These are phyloP conservation scores for Sebastolobus altivelis DNA, from an alignment of 2,797 vertebrate species.

Conservation along the genomic window DNA sequence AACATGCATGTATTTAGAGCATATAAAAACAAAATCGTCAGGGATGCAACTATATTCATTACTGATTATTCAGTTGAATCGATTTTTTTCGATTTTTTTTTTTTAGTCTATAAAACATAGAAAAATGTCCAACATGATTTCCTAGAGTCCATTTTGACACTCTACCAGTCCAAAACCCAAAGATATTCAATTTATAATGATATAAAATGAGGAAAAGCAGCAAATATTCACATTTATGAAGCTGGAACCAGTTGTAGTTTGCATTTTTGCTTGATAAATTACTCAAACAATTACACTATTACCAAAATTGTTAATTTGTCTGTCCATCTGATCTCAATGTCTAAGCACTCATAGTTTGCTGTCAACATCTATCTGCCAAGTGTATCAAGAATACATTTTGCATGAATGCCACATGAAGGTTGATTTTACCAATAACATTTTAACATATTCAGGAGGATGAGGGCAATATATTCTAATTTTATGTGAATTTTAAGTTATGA, in stretches of 20 bases:
- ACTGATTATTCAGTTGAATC: neutral
- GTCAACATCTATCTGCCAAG: neutral
- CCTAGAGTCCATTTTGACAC: too few relatives aligned
- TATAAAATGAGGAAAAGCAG: neutral
- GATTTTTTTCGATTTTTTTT: rapidly evolving
- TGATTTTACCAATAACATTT: neutral
- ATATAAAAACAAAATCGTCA: neutral
- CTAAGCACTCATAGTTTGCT: neutral
- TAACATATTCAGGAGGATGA: neutral
- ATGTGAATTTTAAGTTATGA: neutral
- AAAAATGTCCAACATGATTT: too few relatives aligned
- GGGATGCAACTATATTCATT: neutral
- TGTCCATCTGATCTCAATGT: neutral
- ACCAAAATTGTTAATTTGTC: neutral
- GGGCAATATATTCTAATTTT: neutral
- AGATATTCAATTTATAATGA: neutral
- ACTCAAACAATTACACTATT: neutral
- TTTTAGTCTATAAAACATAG: neutral
- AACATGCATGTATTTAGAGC: neutral
- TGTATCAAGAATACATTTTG: neutral
- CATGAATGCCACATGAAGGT: neutral
- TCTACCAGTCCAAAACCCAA: neutral
- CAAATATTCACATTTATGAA: neutral
- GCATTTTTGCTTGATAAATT: neutral
- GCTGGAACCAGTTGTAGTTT: neutral